Evolutionary conservation across 2,113 vertebrate species (phyloP).

Genomic region (Brachirus orientalis): DNA sequence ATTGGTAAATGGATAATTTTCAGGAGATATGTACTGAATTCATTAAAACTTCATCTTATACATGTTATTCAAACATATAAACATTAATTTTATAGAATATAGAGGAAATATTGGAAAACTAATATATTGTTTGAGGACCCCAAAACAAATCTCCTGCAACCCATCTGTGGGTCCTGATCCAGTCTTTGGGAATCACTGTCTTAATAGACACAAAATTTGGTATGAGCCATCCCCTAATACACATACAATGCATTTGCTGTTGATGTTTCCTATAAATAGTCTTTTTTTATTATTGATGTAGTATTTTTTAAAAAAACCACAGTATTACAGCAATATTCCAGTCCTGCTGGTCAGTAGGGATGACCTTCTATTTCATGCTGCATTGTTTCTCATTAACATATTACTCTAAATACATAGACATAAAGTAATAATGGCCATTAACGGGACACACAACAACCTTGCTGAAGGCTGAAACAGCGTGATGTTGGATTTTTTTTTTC

Average conservation of each 20-base stretch:
- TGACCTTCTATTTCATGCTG: constrained; percentile 15
- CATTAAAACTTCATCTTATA: too few relatives aligned
- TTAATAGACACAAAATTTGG: too few relatives aligned
- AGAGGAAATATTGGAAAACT: too few relatives aligned
- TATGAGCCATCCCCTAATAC: too few relatives aligned
- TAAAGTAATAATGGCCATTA: constrained; percentile 17
- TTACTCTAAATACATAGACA: constrained; percentile 20
- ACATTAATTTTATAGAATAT: too few relatives aligned
- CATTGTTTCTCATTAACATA: constrained; percentile 19
- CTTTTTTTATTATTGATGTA: constrained; percentile 18
- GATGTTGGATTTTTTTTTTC: constrained; percentile 4
- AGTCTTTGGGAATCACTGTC: too few relatives aligned
- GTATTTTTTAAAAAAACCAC: background rate
- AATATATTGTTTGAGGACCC: too few relatives aligned
- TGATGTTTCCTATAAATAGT: background rate
- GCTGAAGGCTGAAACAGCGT: constrained; percentile 17
- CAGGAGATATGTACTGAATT: too few relatives aligned
- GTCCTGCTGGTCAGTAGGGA: background rate
- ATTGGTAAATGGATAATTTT: too few relatives aligned
- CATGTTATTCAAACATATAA: too few relatives aligned
- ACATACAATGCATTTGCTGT: background rate
- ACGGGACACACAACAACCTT: constrained; percentile 10
- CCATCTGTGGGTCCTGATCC: too few relatives aligned
- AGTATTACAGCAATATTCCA: background rate
- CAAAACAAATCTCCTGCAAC: too few relatives aligned